Base-by-base conservation (phyloP, 2,888 invertebrate genomes). In the Athalia rosae region DNA sequence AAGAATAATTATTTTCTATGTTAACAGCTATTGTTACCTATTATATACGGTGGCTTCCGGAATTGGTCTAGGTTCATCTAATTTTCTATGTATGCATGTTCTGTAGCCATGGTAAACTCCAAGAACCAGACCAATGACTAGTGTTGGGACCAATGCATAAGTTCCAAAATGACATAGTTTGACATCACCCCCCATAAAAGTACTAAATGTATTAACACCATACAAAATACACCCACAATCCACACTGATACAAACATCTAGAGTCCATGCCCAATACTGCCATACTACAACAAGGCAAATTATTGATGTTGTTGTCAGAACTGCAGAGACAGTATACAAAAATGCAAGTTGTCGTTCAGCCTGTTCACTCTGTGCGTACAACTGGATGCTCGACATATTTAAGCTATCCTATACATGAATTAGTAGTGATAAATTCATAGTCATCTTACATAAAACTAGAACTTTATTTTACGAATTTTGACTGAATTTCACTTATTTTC, bases 161-260 rank as follows among this genome's bases (percentile, higher is more conserved):
- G 85, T 82, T 4, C 83, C 87, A 76, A 89, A 91, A 13, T 88
- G 87, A 76, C 91, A 91, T 4, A 89, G 79, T n/a, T 84, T 84
- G 4, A 84, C 87, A 69, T 88, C 85, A 3, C 91, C 91, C 8
- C 91, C 91, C 81, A 87, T 86, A 77, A 90, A 89, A 0, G 84
- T 87, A 59, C 84, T 86, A 77, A 89, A 89, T 3, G 89, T 86
- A 53, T 87, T 88, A 1, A 83, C 83, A 7, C 89, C 86, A 78
- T 90, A 90, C 4, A 91, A 83, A 77, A 91, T 87, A 79, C 91
- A 91, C 13, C 89, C 89, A 80, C 91, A 91, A 71, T 90, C 84
- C 15, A 88, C 71, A 76, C 85, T 82, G 7, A 88, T 81, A 79
- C 90, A 90, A 8, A 83, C 82, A 80, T 90, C 85, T 76, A 90